Base-by-base conservation (phyloP, 2,888 invertebrate species). In the Bombyx huttoni region DNA sequence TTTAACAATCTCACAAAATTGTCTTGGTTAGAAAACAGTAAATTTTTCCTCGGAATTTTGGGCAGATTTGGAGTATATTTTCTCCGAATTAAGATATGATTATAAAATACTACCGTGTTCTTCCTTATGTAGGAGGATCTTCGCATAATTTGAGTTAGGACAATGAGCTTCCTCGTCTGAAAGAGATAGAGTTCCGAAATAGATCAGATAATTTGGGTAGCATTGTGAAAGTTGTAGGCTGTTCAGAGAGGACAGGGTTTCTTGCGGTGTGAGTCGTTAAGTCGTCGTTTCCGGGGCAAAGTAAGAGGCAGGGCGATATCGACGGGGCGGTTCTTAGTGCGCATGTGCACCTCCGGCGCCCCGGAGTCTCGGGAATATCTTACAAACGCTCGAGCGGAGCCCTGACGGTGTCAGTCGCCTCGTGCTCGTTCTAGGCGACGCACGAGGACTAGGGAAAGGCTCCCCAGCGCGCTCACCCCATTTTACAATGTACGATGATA, bases 261-360 rank as follows among this genome's bases (percentile, higher is more conserved):
- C 78, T 80, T 79, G 78, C 74, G 81, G 79, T 75, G 75, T 70
- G 76, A 76, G 75, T 84, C 73, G 83, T 82, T 81, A 81, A 84
- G 78, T 79, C 74, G 69, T 75, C 76, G 78, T 82, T 85, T 87
- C 85, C 84, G 85, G 82, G 79, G 70, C 81, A 78, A 80, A 78
- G 73, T 74, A 78, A 76, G 83, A 77, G 80, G 77, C 69, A 72
- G 80, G 85, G 81, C 80, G 83, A 72, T 84, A 84, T 86, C 77
- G 84, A 83, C 74, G 78, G 75, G 68, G 76, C 70, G 78, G 73
- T 67, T 64, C 65, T 65, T 62, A 60, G 67, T 78, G 85, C 88
- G 87, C 87, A 83, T 83, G 84, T 81, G 81, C 81, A 65, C 64
- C 70, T 62, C 58, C 68, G 86, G 86, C 87, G 86, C 86, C 86